Base-by-base conservation (phyloP, 2,888 invertebrate species). In the Acanthosepion esculentum region DNA sequence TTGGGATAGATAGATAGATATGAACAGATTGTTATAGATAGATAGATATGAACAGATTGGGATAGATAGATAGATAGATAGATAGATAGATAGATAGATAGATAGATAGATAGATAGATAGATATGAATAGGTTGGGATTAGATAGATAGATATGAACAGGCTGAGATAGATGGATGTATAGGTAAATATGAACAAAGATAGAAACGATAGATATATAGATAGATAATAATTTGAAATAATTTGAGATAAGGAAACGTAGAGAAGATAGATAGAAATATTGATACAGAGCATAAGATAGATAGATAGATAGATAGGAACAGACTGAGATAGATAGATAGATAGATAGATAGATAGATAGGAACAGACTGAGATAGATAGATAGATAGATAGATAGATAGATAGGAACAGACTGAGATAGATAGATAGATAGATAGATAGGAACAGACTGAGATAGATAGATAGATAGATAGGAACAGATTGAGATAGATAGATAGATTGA, bases 91-190 rank as follows among this genome's bases (percentile, higher is more conserved):
- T n/a, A 41, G 2, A 41, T 41, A 2, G 41, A 41, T 41, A 41
- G 41, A 41, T 2, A 2, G 41, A 41, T 41, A 41, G 41, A 41
- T 2, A 2, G 41, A 41, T 78, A 78, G 0, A 6, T 29, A 78
- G 2, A 78, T 29, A n/a, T 7, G 20, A 8, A 78, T n/a, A 78
- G 29, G 12, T 0, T 41, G 3, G 4, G 29, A 78, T 78, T 78
- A 4, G 29, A 78, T 29, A 10, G 2, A n/a, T 0, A 10, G 2
- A n/a, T n/a, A n/a, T 7, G 20, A 8, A 78, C 12, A 78, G 29
- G 12, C 0, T 41, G 3, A 12, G 29, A 78, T 78, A 4, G 29
- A 78, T 29, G 0, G 2, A n/a, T 0, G 1, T 0, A n/a, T n/a
- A 78, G 1, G 12, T 29, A 29, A 1, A 78, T 78, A 0, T 8